These are phyloP conservation scores for Furnarius figulus DNA, from an alignment of 2,113 vertebrate species.

Conservation along the genomic window DNA sequence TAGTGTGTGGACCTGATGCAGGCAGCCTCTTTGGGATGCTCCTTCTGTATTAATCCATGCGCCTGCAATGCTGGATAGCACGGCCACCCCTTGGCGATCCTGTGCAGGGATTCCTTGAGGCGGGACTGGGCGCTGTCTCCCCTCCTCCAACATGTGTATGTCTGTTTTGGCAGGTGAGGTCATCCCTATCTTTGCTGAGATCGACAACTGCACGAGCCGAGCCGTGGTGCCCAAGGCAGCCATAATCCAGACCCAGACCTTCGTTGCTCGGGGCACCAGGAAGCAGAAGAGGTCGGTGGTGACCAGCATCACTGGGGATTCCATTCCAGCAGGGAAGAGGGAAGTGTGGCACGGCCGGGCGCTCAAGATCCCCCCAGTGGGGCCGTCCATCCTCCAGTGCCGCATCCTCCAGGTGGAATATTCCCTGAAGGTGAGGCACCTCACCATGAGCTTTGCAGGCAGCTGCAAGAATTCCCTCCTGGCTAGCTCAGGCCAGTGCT, in stretches of 20 bases:
- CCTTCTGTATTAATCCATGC: background rate
- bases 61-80: accelerated
- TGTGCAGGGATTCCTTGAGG: background rate
- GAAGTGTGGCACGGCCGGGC: slow-evolving; percentile 91
- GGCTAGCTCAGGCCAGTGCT: background rate
- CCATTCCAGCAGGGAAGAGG: slow-evolving; percentile 76
- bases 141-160: accelerated
- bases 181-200: slow-evolving; percentile 93
- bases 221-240: slow-evolving; percentile 86
- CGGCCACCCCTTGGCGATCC: accelerated
- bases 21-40: background rate
- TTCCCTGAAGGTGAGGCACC: slow-evolving; percentile 82
- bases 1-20: background rate
- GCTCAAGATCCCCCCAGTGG: slow-evolving; percentile 90
- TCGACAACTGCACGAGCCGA: slow-evolving; percentile 88
- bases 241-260: slow-evolving; percentile 94
- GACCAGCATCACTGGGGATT: slow-evolving; percentile 84
- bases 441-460: accelerated
- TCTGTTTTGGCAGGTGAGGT: slow-evolving; percentile 82
- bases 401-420: slow-evolving; percentile 94
- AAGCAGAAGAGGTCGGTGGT: slow-evolving; percentile 92
- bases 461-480: background rate
- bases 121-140: background rate
- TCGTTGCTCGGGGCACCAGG: slow-evolving; percentile 88
- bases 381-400: slow-evolving; percentile 92